phyloP scores from a whole-genome alignment of 2,888 invertebrate species.

The Isoperla grammatica region DNA sequence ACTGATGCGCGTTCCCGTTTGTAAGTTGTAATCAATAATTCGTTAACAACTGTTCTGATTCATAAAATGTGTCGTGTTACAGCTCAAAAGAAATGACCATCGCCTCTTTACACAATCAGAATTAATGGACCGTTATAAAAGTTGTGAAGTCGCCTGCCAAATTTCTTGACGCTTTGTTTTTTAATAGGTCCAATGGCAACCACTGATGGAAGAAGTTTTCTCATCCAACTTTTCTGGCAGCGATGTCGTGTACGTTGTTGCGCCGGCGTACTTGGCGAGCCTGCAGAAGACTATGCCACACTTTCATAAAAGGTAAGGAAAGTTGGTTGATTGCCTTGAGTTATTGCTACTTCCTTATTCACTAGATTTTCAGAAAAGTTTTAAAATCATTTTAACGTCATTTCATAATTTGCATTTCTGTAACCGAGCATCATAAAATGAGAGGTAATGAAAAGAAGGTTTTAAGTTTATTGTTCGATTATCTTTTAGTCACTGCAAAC shows the following conservation, averaged over 20 bases:
- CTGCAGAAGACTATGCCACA: constrained; percentile 40
- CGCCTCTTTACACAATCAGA: neutral
- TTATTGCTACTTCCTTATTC: neutral
- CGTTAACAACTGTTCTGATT: no score
- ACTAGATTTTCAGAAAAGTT: no score
- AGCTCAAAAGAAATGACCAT: no score
- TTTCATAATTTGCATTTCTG: no score
- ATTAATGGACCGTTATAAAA: neutral
- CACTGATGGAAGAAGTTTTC: constrained; percentile 35
- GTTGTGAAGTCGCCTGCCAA: neutral
- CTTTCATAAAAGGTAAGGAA: constrained; percentile 40
- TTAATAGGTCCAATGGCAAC: constrained; percentile 36
- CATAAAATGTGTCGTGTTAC: no score
- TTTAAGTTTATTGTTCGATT: no score
- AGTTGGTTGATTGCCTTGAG: neutral
- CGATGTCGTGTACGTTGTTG: constrained; percentile 38
- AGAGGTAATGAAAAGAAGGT: no score
- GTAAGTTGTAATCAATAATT: no score
- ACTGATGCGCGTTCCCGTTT: no score
- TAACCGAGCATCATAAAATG: neutral
- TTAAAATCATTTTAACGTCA: no score
- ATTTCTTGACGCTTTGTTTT: neutral
- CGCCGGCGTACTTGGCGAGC: constrained; percentile 38
- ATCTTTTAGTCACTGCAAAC: no score
- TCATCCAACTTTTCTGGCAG: constrained; percentile 33